Percentiles rank a stretch among this genome's conserved stretches.
phyloP scores from a whole-genome alignment of 2,888 invertebrate genomes.

The Caenorhabditis sinica region DNA sequence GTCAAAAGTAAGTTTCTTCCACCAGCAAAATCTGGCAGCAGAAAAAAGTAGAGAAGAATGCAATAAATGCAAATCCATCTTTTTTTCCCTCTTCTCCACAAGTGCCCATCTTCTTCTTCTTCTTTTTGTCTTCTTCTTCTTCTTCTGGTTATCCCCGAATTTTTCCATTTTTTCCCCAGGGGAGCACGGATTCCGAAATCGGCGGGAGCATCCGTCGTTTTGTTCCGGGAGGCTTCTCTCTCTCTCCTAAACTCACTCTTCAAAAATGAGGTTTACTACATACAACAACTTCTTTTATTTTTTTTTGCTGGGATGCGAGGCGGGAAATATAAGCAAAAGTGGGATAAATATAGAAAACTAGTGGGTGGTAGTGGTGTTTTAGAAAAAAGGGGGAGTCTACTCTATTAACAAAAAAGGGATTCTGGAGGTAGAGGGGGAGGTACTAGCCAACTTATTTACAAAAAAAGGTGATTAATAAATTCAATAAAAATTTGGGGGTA shows the following conservation, averaged over 20 bases:
- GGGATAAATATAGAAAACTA: no score
- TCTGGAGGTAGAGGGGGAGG: no score
- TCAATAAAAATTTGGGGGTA: neutral
- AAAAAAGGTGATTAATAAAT: no score
- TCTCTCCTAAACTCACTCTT: neutral
- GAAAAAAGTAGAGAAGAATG: conserved; percentile 4
- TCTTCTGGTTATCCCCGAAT: neutral
- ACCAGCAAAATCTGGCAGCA: neutral
- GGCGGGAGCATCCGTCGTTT: no score
- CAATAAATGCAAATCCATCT: conserved; percentile 23
- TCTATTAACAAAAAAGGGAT: no score
- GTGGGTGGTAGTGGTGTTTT: no score
- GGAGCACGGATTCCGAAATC: neutral
- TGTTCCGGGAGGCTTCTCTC: no score
- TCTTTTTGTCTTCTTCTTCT: neutral
- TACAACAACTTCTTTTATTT: no score
- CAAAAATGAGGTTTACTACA: neutral
- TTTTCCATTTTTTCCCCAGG: neutral
- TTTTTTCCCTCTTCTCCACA: neutral
- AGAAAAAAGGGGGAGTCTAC: no score
- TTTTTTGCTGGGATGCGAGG: no score
- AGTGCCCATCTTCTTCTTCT: neutral
- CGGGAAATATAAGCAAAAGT: no score
- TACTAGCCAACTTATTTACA: no score
- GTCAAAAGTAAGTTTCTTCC: neutral